Evolutionary conservation across 2,113 vertebrate genomes (phyloP).

Genomic region (Psittacus erithacus): DNA sequence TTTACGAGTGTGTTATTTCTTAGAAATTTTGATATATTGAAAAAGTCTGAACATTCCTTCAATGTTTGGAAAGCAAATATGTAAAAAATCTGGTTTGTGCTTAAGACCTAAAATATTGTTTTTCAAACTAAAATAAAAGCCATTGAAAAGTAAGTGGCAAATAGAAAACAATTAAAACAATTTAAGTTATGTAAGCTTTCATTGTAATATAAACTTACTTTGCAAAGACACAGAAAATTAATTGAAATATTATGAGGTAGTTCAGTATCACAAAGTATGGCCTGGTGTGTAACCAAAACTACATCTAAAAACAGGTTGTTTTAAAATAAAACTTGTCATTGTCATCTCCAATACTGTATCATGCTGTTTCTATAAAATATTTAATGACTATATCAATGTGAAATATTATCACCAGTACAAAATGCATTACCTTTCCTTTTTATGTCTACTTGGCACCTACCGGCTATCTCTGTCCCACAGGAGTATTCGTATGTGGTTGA

Average conservation of each 20-base stretch:
- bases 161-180: neutral
- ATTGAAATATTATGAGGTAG: neutral
- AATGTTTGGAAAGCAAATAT: neutral
- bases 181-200: neutral
- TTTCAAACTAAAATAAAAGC: neutral
- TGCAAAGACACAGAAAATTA: neutral
- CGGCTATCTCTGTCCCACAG: conserved; percentile 97
- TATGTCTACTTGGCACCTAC: conserved; percentile 67
- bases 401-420: neutral
- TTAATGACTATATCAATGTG: neutral
- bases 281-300: neutral
- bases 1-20: neutral
- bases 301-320: neutral
- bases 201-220: neutral
- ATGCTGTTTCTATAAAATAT: neutral
- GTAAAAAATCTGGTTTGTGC: neutral
- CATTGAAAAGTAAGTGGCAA: neutral
- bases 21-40: neutral
- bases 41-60: neutral
- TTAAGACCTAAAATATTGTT: neutral
- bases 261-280: neutral
- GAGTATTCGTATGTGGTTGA: conserved; percentile 94
- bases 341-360: neutral
- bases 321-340: neutral
- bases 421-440: neutral